Evolutionary conservation across 2,797 vertebrate genomes (phyloP).

Genomic region (Platyrinchus mystaceus): DNA sequence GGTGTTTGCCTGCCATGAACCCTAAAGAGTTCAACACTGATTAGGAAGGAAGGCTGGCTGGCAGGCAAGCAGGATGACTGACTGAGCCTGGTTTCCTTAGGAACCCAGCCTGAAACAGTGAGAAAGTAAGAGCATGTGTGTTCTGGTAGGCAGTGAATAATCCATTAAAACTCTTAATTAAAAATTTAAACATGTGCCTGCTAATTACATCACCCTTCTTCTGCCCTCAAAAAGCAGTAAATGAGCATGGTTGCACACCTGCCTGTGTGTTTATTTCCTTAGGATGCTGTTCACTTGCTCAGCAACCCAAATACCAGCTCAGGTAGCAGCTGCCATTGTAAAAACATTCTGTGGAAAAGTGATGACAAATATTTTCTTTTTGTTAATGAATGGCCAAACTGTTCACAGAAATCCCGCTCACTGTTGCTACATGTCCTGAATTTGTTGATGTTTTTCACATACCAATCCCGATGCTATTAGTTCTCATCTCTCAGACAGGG

Average conservation of each 20-base stretch:
- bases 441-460: not conserved
- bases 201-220: constrained; percentile 62
- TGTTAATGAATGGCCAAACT: constrained; percentile 28
- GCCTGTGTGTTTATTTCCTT: constrained; percentile 53
- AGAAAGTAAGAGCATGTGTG: constrained; percentile 53
- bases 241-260: constrained; percentile 58
- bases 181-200: constrained; percentile 67
- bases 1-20: not conserved
- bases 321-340: constrained; percentile 64
- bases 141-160: constrained; percentile 58
- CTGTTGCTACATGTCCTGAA: not conserved
- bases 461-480: not conserved
- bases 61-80: constrained; percentile 28
- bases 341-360: constrained; percentile 27
- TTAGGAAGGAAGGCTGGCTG: constrained; percentile 37
- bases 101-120: constrained; percentile 44
- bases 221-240: constrained; percentile 54
- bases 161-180: constrained; percentile 69
- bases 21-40: not conserved
- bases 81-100: constrained; percentile 62
- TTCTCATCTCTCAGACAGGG: not conserved
- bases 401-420: not conserved
- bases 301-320: constrained; percentile 54
- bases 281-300: constrained; percentile 56
- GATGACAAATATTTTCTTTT: constrained; percentile 52